phyloP scores from a whole-genome alignment of 92 coral and sea anemone species.

The Palythoa grandiflora region DNA sequence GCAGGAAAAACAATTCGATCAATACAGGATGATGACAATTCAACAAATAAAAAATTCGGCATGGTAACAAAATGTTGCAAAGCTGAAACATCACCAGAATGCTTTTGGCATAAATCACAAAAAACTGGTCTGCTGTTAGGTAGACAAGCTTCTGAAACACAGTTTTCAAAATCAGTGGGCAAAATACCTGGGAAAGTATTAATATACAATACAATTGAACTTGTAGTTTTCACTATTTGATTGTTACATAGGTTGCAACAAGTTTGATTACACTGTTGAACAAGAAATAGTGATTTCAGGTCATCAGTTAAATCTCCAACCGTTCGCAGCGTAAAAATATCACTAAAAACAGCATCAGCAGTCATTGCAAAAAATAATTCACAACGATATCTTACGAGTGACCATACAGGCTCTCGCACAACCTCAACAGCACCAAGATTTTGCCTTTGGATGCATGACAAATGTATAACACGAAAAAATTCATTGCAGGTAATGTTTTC shows the following conservation, averaged over 20 bases:
- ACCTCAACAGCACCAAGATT: no score
- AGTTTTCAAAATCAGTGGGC: constrained; percentile 39
- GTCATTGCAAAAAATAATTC: no score
- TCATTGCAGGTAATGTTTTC: no score
- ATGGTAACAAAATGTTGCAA: constrained; percentile 11
- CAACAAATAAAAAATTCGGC: constrained; percentile 41
- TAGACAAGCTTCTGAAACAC: constrained; percentile 61
- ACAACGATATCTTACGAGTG: no score
- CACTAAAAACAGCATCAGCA: no score
- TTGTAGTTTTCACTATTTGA: constrained; percentile 38
- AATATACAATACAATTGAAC: constrained; percentile 30
- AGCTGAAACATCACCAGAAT: constrained; percentile 17
- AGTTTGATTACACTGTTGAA: constrained; percentile 3
- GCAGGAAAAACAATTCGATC: constrained; percentile 31
- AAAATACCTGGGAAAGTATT: constrained; percentile 36
- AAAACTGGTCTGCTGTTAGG: constrained; percentile 50
- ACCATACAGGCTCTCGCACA: no score
- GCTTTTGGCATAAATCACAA: constrained; percentile 55
- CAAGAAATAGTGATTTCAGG: constrained; percentile 7
- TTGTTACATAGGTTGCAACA: constrained; percentile 14
- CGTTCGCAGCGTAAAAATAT: no score
- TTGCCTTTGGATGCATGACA: no score
- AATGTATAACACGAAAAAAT: no score
- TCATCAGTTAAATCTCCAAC: constrained; percentile 6
- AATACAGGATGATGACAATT: constrained; percentile 54